Evolutionary conservation across 1,140 invertebrate genomes (phyloP).

Genomic region (Brachionus rotundiformis): DNA sequence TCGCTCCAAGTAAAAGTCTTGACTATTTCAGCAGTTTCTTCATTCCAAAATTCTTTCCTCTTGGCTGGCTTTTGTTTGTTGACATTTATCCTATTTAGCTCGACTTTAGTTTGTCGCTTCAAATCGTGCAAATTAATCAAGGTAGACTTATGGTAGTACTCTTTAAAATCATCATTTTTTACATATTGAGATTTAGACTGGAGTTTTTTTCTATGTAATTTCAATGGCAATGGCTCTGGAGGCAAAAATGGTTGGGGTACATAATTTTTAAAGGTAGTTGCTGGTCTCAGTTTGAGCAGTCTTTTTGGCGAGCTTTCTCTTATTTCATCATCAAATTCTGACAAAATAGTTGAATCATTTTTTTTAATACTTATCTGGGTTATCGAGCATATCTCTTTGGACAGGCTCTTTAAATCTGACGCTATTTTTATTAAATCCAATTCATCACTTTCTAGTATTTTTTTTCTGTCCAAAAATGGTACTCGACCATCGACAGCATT

Average conservation of each 20-base stretch:
- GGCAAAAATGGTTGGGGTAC: not conserved
- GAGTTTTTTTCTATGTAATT: not conserved
- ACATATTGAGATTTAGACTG: not conserved
- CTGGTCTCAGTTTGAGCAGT: not conserved
- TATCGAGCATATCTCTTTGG: constrained; percentile 5
- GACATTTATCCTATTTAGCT: not conserved
- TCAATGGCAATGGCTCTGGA: not conserved
- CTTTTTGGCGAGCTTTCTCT: not conserved
- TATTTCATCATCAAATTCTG: not conserved
- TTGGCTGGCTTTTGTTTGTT: not conserved
- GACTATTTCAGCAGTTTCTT: not conserved
- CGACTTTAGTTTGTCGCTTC: constrained; percentile 5
- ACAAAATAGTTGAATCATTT: not conserved
- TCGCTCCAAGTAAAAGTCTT: constrained; percentile 55
- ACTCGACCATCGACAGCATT: not conserved
- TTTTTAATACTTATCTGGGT: not conserved
- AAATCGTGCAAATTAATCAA: constrained; percentile 23
- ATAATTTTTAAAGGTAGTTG: not conserved
- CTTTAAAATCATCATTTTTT: not conserved
- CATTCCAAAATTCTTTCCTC: not conserved
- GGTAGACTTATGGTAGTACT: not conserved
- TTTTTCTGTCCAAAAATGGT: not conserved
- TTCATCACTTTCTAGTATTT: not conserved
- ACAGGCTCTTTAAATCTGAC: not conserved
- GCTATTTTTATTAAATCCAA: not conserved